A percentile compares a stretch with the other conserved stretches of the same genome.
Evolutionary conservation across 2,113 vertebrate genomes (phyloP).

Genomic region (Ailuropoda melanoleuca): DNA sequence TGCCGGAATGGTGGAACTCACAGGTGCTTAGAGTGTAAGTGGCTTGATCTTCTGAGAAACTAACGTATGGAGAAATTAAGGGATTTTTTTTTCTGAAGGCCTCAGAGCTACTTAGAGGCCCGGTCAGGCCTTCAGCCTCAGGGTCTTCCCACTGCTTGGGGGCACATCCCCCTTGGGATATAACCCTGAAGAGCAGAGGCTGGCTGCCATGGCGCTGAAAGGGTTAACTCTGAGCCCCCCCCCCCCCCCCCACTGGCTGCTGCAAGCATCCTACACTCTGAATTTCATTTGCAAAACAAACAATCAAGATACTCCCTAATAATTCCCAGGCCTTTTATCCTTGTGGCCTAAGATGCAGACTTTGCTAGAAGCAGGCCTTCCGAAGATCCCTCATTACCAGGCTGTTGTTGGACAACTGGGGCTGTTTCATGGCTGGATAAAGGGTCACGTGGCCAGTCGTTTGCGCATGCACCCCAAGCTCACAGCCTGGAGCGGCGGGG

Average conservation of each 20-base stretch:
- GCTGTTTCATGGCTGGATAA: neutral
- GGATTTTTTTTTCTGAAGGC: neutral
- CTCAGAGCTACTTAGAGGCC: neutral
- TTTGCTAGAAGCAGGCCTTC: constrained; percentile 14
- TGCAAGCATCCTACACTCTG: constrained; percentile 51
- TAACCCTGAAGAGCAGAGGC: neutral
- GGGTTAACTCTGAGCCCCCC: constrained; percentile 36
- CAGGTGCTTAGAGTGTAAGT: neutral
- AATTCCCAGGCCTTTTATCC: constrained; percentile 69
- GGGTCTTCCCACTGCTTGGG: neutral
- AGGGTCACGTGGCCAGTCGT: neutral
- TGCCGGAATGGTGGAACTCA: too few relatives aligned
- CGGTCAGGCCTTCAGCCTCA: neutral
- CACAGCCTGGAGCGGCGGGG: neutral
- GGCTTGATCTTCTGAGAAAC: neutral
- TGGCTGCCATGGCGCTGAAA: neutral
- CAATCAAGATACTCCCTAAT: constrained; percentile 76
- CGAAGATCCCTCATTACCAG: constrained; percentile 14
- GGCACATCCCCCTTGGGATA: rapidly evolving
- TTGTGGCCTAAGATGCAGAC: constrained; percentile 32
- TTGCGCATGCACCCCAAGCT: neutral
- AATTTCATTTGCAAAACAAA: constrained; percentile 81
- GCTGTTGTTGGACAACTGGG: neutral
- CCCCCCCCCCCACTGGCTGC: neutral
- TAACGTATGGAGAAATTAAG: neutral